Evolutionary conservation across 2,888 invertebrate genomes (phyloP), one percentile per base, ranked within the genome.

Genomic region (Drosophila fulvimacula): DNA sequence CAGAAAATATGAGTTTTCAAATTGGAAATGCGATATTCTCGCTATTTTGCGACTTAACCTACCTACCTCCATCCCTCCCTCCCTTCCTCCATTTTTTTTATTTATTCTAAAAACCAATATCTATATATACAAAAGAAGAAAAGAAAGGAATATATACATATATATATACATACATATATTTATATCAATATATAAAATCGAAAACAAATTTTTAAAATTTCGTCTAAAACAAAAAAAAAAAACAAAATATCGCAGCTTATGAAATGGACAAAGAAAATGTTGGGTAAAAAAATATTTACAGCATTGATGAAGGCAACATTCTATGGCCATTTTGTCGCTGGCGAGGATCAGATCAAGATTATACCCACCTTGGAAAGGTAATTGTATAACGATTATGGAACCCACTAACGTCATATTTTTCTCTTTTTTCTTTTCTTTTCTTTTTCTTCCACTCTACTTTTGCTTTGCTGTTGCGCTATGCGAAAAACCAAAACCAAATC

Each of bases 281-380:
- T 98, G 69, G 99, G 99, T 38, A 95, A 96, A 90, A 94, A 93
- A 76, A 91, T 99, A 73, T 99, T 99, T 93, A 95, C 95, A 73
- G 88, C 93, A 73, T 79, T 98, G 70, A 98, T 99, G 98, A 98
- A 97, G 93, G 94, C 95, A 49, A 97, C 99, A 27, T 99, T 99
- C 93, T 99, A 99, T 93, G 99, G 99, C 10, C 99, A 99, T 93
- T 99, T 99, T 93, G 99, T 99, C 58, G 99, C 99, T 57, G 99
- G 99, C 65, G 97, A 98, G 92, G 97, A 98, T 93, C 96, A 97
- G 92, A 94, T 95, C 85, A 96, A 96, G 92, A 97, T 98, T 90
- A 94, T 95, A 82, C 98, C 98, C 39, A 95, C 95, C 60, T 94
- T 98, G 82, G 96, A 96, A 91, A 95, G 96, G 95, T 94, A 92